Conservation (phyloP, 2,797 vertebrate species). For the Sebastes steindachneri region DNA sequence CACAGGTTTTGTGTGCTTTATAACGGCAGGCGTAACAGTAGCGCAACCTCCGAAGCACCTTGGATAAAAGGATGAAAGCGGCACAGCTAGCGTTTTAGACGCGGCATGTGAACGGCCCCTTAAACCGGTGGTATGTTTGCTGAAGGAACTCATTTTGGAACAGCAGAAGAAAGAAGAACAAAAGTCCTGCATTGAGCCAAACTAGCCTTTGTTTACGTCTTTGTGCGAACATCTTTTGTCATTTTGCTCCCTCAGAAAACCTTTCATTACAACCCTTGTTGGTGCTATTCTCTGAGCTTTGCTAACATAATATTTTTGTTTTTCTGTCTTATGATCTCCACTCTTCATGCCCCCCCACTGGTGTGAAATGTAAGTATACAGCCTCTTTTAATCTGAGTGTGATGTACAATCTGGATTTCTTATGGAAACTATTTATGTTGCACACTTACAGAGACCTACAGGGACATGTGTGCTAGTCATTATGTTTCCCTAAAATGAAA, state of each 20-base stretch:
- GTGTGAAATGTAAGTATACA: neutral
- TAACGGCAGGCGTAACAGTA: no score
- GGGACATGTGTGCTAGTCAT: neutral
- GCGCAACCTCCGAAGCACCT: no score
- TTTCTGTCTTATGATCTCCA: neutral
- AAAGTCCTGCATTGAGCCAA: neutral
- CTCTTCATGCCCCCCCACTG: slow-evolving; percentile 1
- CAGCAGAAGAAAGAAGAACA: slow-evolving; percentile 3
- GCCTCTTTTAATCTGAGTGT: neutral
- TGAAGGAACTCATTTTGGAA: neutral
- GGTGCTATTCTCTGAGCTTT: neutral
- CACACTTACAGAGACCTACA: neutral
- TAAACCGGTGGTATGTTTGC: neutral
- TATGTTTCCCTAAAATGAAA: neutral
- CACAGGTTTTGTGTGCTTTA: no score
- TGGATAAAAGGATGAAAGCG: no score
- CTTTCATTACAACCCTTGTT: slow-evolving; percentile 9
- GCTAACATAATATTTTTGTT: neutral
- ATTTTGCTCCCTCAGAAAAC: neutral
- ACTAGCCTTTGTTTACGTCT: slow-evolving; percentile 15
- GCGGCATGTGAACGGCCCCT: no score
- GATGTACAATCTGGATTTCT: neutral
- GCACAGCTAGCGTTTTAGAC: no score
- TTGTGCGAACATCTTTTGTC: neutral
- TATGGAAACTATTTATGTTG: slow-evolving; percentile 2